phyloP scores from a whole-genome alignment of 2,888 invertebrate species.

The Acleris sparsana region DNA sequence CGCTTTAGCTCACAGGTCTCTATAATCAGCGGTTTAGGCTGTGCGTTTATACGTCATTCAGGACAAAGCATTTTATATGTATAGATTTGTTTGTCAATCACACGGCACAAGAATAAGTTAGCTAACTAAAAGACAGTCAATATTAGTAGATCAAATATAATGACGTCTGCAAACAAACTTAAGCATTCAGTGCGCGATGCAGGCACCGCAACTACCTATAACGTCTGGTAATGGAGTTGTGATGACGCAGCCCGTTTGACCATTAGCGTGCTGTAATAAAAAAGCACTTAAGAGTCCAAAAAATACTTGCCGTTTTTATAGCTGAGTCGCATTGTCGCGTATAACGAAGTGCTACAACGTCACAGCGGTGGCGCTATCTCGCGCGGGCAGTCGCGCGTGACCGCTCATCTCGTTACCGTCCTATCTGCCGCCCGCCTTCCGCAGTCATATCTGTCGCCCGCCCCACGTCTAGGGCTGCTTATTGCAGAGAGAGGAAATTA shows the following conservation, averaged over 20 bases:
- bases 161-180: conserved; percentile 26
- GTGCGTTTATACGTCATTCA: no score
- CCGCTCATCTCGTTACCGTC: conserved; percentile 70
- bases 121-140: not conserved
- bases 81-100: conserved; percentile 14
- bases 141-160: not conserved
- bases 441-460: not conserved
- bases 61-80: no score
- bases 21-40: no score
- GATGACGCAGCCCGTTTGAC: not conserved
- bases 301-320: conserved; percentile 6
- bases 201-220: not conserved
- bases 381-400: conserved; percentile 66
- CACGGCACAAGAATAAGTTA: conserved; percentile 19
- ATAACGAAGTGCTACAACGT: conserved; percentile 46
- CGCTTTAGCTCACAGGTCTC: no score
- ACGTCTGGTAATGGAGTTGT: not conserved
- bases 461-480: not conserved
- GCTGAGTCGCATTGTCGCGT: conserved; percentile 41
- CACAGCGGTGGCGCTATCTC: conserved; percentile 54
- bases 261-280: conserved; percentile 10
- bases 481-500: no score
- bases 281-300: conserved; percentile 5
- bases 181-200: conserved; percentile 10
- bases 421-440: conserved; percentile 18